Conservation (phyloP, 2,113 vertebrate genomes). For the Nesogale talazaci region DNA sequence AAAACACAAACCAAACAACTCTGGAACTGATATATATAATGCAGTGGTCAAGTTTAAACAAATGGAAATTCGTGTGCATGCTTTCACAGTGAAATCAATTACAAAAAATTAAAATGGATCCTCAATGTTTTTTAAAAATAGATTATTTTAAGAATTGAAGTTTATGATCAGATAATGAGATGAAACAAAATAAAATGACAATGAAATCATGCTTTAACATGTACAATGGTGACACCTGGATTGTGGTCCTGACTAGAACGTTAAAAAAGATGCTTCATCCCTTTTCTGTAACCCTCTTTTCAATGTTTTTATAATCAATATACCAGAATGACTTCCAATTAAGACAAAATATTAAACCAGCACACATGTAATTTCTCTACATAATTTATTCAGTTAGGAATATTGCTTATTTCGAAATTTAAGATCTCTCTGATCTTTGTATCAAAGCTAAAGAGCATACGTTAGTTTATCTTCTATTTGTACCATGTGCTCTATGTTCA, state of each 20-base stretch:
- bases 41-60: constrained; percentile 87
- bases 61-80: constrained; percentile 77
- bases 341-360: constrained; percentile 23
- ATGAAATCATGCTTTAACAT: constrained; percentile 66
- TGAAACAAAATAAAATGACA: constrained; percentile 66
- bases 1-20: constrained; percentile 70
- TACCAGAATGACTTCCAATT: constrained; percentile 3
- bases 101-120: constrained; percentile 44
- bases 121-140: constrained; percentile 23
- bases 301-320: neutral
- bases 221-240: constrained; percentile 74
- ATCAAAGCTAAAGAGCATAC: neutral
- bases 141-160: constrained; percentile 20
- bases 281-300: constrained; percentile 65
- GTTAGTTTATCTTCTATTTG: constrained; percentile 23
- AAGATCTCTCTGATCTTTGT: constrained; percentile 15
- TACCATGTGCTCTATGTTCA: neutral
- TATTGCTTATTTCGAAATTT: constrained; percentile 11
- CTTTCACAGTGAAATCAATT: constrained; percentile 53
- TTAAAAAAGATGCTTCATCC: constrained; percentile 69
- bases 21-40: constrained; percentile 21
- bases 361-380: neutral
- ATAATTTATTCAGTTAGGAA: neutral
- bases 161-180: constrained; percentile 14
- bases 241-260: neutral